These are phyloP conservation scores for Brenthis hecate DNA, from an alignment of 2,888 invertebrate species.

Conservation along the genomic window DNA sequence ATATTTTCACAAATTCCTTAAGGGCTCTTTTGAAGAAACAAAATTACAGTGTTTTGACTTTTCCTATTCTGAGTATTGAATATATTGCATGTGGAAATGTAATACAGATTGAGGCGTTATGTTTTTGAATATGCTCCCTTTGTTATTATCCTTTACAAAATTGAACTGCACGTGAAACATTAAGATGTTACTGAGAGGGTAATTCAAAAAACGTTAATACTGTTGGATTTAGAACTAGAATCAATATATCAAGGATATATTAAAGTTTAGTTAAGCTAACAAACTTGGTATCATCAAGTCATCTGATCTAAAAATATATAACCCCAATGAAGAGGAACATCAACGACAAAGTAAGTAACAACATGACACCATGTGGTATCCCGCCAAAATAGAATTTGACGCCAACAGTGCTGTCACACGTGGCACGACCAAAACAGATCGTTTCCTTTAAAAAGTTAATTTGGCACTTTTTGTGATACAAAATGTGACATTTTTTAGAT, in stretches of 20 bases:
- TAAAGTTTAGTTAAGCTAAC: constrained; percentile 70
- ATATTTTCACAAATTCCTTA: constrained; percentile 60
- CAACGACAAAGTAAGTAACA: constrained; percentile 77
- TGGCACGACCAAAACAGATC: constrained; percentile 77
- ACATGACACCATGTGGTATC: constrained; percentile 70
- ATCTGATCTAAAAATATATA: constrained; percentile 67
- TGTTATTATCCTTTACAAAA: constrained; percentile 45
- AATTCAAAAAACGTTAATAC: constrained; percentile 59
- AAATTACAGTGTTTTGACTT: constrained; percentile 66
- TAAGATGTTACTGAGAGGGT: constrained; percentile 48
- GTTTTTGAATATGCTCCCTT: constrained; percentile 52
- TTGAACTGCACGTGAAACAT: constrained; percentile 49
- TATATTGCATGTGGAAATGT: constrained; percentile 58
- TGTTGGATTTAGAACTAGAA: constrained; percentile 56
- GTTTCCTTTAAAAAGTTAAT: constrained; percentile 82
- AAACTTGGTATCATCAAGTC: constrained; percentile 69
- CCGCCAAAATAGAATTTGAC: constrained; percentile 68
- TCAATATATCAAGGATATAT: constrained; percentile 68
- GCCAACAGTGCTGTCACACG: constrained; percentile 70
- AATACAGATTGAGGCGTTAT: constrained; percentile 57
- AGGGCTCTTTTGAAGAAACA: constrained; percentile 59
- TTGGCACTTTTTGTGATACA: constrained; percentile 76
- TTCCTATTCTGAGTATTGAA: constrained; percentile 62
- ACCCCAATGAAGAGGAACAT: constrained; percentile 73
- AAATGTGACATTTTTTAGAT: constrained; percentile 73